These are phyloP conservation scores for Catocala fraxini DNA, from an alignment of 2,888 invertebrate genomes.

Conservation along the genomic window DNA sequence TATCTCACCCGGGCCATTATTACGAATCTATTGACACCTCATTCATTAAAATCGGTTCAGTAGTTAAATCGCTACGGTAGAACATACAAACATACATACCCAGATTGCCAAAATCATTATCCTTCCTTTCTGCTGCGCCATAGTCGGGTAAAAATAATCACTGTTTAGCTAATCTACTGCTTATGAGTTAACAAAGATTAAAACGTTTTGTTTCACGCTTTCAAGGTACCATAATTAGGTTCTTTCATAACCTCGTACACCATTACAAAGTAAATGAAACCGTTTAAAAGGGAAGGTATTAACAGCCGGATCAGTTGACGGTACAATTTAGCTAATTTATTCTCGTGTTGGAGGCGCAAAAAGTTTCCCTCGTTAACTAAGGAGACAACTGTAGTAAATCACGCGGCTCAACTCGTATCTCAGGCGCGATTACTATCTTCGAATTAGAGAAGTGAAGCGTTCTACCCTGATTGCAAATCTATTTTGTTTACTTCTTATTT, in stretches of 20 bases:
- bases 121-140: too few relatives aligned
- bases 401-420: slow-evolving; percentile 69
- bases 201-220: not conserved
- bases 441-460: slow-evolving; percentile 66
- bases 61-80: too few relatives aligned
- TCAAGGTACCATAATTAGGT: not conserved
- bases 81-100: too few relatives aligned
- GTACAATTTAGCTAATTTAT: slow-evolving; percentile 76
- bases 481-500: slow-evolving; percentile 9
- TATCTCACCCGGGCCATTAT: too few relatives aligned
- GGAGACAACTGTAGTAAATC: slow-evolving; percentile 80
- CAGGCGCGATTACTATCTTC: slow-evolving; percentile 75
- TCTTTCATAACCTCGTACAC: slow-evolving; percentile 1
- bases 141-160: too few relatives aligned
- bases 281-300: slow-evolving; percentile 28
- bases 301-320: slow-evolving; percentile 49
- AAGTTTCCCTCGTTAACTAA: slow-evolving; percentile 79
- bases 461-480: slow-evolving; percentile 16
- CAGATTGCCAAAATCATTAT: too few relatives aligned
- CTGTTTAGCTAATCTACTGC: too few relatives aligned
- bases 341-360: slow-evolving; percentile 70
- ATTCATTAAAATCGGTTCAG: too few relatives aligned
- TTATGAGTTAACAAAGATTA: too few relatives aligned
- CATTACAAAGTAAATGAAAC: slow-evolving; percentile 20
- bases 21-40: too few relatives aligned